Evolutionary conservation across 2,113 vertebrate species (phyloP).

Genomic region (Actenoides lindsayi): DNA sequence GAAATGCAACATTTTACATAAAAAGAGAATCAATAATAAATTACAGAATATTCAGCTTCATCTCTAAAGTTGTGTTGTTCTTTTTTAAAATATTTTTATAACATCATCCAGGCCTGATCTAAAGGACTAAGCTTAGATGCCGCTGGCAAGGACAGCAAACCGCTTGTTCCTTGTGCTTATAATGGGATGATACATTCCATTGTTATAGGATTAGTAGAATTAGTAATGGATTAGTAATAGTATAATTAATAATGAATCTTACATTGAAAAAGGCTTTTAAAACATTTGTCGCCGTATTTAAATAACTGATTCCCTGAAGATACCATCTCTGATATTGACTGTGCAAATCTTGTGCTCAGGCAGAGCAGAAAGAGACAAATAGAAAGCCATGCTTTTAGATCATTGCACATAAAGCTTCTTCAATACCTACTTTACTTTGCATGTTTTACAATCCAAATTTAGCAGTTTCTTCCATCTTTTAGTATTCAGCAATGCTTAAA

Average conservation of each 20-base stretch:
- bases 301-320: neutral
- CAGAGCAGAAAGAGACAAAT: neutral
- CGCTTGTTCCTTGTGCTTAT: neutral
- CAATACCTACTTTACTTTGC: neutral
- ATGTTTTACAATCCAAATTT: neutral
- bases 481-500: neutral
- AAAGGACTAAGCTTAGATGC: neutral
- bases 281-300: neutral
- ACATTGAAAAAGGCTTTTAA: neutral
- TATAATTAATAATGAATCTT: neutral
- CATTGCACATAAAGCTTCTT: neutral
- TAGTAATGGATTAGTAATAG: neutral
- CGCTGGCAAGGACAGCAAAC: neutral
- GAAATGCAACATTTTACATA: neutral
- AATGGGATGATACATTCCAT: neutral
- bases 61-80: neutral
- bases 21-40: neutral
- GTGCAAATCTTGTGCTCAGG: neutral
- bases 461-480: neutral
- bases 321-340: neutral
- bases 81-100: neutral
- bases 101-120: neutral
- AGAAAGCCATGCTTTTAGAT: neutral
- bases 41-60: neutral
- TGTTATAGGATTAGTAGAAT: slow-evolving; percentile 17